Evolutionary conservation across 37 sponge, comb jelly and placozoan genomes (phyloP), one percentile per base, ranked within the genome.

Genomic region (Agelas oroides): DNA sequence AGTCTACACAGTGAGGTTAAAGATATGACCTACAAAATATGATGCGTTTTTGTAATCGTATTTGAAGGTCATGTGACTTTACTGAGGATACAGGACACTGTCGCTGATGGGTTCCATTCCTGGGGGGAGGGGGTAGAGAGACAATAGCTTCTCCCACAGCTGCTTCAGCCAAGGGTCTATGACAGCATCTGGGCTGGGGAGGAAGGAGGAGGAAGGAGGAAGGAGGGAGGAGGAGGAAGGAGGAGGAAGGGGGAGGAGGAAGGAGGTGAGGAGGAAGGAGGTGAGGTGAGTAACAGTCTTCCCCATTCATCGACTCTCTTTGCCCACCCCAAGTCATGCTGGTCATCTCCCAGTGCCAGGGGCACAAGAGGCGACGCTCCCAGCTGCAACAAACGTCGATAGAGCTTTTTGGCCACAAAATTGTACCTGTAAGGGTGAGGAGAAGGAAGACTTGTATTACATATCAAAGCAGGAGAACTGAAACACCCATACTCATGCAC

Each of bases 391-490:
- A 99, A 67, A 5, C 99, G 87, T 31, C 92, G 87, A 54, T 91
- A 71, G 24, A 99, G 76, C 37, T 92, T 92, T 87, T 99, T 99
- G 20, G 92, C 99, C 21, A 95, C 94, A 86, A 85, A 99, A 59
- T 99, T 99, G 73, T 91, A 99, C 86, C 96, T 97, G 60, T 24
- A 27, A 36, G 69, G 69, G 6, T 25, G 35, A 31, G 12, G 53
- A 46, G 15, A 31, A 55, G 20, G 35, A 57, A 62, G 27, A n/a
- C 63, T 27, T 62, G 27, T 62, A n/a, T n/a, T n/a, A n/a, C n/a
- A n/a, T n/a, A n/a, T n/a, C n/a, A n/a, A n/a, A n/a, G n/a, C n/a
- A n/a, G n/a, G n/a, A n/a, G n/a, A n/a, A n/a, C n/a, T n/a, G n/a
- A n/a, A n/a, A n/a, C n/a, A n/a, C n/a, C n/a, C n/a, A n/a, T n/a